Evolutionary conservation across 92 coral and sea anemone genomes (phyloP), one percentile per base, ranked within the genome.

Genomic region (Micromussa lordhowensis): DNA sequence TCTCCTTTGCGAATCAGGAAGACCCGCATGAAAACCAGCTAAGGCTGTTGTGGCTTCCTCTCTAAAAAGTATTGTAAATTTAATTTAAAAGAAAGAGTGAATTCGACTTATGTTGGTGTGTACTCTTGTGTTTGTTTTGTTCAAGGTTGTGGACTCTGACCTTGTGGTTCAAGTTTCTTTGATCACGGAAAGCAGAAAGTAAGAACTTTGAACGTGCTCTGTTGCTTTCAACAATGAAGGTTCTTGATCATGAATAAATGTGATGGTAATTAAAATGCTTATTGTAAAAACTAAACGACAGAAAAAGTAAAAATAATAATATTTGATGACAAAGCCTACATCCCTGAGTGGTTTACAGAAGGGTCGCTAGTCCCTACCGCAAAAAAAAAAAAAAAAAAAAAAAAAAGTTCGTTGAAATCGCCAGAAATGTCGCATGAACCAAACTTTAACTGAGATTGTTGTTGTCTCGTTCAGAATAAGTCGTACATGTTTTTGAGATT

Each of bases 141-240:
- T 85, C 18, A 36, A 97, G 99, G 94, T 94, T 59, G 95, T 92
- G 30, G 98, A 97, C 74, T 91, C 98, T 24, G 99, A 97, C 81
- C 85, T 96, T n/a, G 98, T 97, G 35, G 98, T 97, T 13, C 99
- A 97, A 87, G 98, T 97, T 28, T 94, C 98, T n/a, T 89, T 96
- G 36, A 96, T 97, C 75, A 88, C 99, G 17, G 99, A 97, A 75
- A 97, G 94, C 82, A 94, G 96, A 80, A 95, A 96, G 99, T 97
- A 81, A 92, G 89, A 44, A 40, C 26, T 55, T 14, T 31, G 16
- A 51, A 44, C 28, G 35, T 51, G 53, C 34, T 59, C 29, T 63
- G n/a, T 19, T 83, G 21, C 13, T 31, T 10, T 19, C 2, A 17
- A 31, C 70, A 2, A 3, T 10, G 21, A 83, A 64, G 21, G 4